A percentile compares a stretch with the other conserved stretches of the same genome.
Conservation (phyloP, 2,113 vertebrate genomes). For the Okapia johnstoni region DNA sequence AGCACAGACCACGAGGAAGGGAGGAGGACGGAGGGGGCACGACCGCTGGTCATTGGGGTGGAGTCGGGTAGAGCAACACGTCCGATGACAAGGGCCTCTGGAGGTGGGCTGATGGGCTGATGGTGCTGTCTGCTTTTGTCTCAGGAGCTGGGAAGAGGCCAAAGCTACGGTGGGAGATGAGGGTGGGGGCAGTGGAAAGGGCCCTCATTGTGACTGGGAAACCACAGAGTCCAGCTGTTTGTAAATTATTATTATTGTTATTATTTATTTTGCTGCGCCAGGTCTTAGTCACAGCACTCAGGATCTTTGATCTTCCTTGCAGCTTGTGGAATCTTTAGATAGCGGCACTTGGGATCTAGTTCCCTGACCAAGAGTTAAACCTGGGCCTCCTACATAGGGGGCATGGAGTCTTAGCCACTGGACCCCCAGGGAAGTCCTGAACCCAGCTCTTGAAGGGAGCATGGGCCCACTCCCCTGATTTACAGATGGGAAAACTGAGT, state of each 20-base stretch:
- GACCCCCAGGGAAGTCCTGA: background rate
- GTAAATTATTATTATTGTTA: background rate
- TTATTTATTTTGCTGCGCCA: background rate
- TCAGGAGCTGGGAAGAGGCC: background rate
- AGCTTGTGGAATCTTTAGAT: background rate
- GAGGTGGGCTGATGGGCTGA: background rate
- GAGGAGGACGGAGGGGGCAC: rapidly evolving
- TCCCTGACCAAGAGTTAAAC: background rate
- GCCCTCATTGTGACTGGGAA: background rate
- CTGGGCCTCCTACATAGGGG: background rate
- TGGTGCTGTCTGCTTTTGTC: background rate
- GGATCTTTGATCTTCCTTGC: background rate
- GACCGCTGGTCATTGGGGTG: background rate
- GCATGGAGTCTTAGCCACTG: background rate
- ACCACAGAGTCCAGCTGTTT: background rate
- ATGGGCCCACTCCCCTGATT: background rate
- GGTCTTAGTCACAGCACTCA: background rate
- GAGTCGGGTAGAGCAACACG: background rate
- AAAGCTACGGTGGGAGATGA: background rate
- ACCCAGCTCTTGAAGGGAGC: background rate
- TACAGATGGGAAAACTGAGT: background rate
- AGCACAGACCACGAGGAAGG: background rate
- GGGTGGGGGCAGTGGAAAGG: background rate
- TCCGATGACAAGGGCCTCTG: background rate
- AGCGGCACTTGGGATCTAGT: rapidly evolving